These are phyloP conservation scores for Hyaena hyaena DNA, from an alignment of 2,113 vertebrate species.

Conservation along the genomic window DNA sequence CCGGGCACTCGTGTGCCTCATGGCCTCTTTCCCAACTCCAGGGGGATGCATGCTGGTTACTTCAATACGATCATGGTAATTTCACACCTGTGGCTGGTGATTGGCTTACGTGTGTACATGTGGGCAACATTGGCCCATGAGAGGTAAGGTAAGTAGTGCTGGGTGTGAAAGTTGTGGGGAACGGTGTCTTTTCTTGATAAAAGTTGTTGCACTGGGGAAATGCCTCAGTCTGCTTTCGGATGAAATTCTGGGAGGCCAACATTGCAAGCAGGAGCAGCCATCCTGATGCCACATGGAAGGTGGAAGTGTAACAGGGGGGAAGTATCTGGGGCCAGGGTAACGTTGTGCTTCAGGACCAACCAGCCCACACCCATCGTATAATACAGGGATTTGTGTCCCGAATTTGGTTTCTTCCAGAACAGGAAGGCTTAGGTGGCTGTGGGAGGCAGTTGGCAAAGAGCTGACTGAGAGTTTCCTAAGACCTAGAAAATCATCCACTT, in stretches of 20 bases:
- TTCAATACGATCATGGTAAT: not conserved
- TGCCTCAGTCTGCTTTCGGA: not conserved
- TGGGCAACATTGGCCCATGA: not conserved
- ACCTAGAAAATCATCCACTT: not conserved
- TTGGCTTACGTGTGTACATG: not conserved
- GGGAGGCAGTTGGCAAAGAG: not conserved
- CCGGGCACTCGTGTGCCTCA: not conserved
- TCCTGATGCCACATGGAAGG: not conserved
- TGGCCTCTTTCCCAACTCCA: not conserved
- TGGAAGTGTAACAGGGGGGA: no score
- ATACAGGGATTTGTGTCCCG: not conserved
- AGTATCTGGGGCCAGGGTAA: no score
- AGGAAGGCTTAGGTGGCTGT: not conserved
- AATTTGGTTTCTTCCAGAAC: not conserved
- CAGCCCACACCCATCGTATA: no score
- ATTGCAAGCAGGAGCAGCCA: not conserved
- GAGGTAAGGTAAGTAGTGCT: not conserved
- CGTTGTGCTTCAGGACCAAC: not conserved
- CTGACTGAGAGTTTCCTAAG: not conserved
- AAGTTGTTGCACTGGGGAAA: not conserved
- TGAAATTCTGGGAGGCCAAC: not conserved
- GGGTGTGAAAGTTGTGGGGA: not conserved
- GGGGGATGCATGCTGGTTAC: not conserved
- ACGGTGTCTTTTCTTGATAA: not conserved
- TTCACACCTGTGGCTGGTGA: not conserved